Conservation (phyloP, 2,797 vertebrate genomes). For the Pipistrellus pygmaeus region DNA sequence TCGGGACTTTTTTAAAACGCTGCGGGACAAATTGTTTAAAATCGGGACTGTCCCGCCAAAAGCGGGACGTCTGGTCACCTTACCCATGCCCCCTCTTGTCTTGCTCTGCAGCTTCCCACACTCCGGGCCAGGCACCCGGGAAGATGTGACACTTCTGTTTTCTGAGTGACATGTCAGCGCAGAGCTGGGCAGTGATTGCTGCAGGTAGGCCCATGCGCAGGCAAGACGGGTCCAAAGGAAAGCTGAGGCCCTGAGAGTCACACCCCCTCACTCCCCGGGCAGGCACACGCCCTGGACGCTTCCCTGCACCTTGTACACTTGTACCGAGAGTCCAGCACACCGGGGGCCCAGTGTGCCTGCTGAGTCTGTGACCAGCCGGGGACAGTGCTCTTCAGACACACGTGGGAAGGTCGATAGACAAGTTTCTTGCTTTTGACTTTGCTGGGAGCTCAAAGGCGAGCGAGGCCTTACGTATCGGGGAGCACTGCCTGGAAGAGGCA, state of each 20-base stretch:
- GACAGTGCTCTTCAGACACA: not conserved
- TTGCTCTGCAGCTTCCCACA: no score
- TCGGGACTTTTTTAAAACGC: no score
- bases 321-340: not conserved
- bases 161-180: not conserved
- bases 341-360: not conserved
- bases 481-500: slow-evolving; percentile 1
- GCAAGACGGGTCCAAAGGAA: rapidly evolving
- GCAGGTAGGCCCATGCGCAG: no score
- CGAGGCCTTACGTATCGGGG: not conserved
- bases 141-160: no score
- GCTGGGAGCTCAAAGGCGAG: not conserved
- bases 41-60: no score
- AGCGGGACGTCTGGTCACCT: no score
- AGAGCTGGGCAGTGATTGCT: not conserved
- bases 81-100: no score
- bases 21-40: no score
- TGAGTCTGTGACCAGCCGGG: not conserved
- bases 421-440: not conserved
- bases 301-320: not conserved
- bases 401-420: not conserved
- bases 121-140: no score
- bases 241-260: not conserved
- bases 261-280: not conserved
- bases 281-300: no score